Evolutionary conservation across 1,140 invertebrate species (phyloP).

Genomic region (Drosophila hydei): DNA sequence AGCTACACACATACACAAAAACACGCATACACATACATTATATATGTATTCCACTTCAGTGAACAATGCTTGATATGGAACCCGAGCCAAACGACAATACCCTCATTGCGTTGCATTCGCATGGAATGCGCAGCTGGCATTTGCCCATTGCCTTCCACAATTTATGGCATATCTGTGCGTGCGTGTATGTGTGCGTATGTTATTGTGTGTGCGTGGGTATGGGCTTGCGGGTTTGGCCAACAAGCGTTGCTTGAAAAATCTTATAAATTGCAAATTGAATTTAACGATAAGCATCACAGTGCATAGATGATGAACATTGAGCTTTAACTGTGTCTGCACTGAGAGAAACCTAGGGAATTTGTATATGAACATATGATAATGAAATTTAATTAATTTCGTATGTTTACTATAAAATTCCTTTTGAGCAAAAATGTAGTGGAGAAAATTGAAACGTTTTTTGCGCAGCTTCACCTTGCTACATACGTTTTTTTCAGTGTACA

Average conservation of each 20-base stretch:
- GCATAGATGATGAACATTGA: conserved; percentile 11
- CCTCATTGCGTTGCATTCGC: conserved; percentile 61
- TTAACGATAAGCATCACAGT: conserved; percentile 72
- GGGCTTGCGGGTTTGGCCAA: conserved; percentile 16
- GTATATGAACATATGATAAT: too few relatives aligned
- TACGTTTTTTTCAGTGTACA: conserved; percentile 10
- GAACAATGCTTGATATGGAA: conserved; percentile 53
- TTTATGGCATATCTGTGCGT: conserved; percentile 65
- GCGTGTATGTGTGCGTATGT: background rate
- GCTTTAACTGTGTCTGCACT: conserved; percentile 8
- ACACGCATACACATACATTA: conserved; percentile 11
- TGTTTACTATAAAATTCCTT: too few relatives aligned
- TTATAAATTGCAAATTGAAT: conserved; percentile 82
- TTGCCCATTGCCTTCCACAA: conserved; percentile 52
- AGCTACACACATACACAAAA: conserved; percentile 30
- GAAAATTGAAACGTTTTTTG: too few relatives aligned
- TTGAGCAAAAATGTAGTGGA: too few relatives aligned
- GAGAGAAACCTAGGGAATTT: background rate
- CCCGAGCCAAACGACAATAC: conserved; percentile 22
- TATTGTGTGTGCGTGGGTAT: conserved; percentile 1
- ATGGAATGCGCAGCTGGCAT: conserved; percentile 71
- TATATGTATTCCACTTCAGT: conserved; percentile 52
- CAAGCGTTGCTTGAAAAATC: conserved; percentile 69
- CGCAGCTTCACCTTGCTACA: too few relatives aligned
- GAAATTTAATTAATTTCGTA: too few relatives aligned